Base-by-base conservation (phyloP, 2,888 invertebrate genomes). In the Monochamus alternatus region DNA sequence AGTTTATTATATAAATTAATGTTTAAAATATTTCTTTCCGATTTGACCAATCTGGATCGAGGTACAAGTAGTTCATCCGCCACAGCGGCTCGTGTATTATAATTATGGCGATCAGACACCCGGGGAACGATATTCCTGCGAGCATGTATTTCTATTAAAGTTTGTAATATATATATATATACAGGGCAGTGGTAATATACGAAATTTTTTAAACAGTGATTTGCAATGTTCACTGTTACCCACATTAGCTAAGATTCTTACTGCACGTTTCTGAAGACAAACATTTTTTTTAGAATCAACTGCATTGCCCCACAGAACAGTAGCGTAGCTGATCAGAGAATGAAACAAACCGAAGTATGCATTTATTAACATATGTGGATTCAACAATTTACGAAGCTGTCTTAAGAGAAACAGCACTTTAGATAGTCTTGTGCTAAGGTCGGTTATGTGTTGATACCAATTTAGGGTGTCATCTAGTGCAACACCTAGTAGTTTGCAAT, bases 21-120 rank as follows among this genome's bases (percentile, higher is more conserved):
- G 51, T 51, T 51, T n/a, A 51, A n/a, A 66, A 32, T 8, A 30
- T 47, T 65, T 65, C 52, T 66, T 22, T 66, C 47, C 12, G 66
- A 66, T 66, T 51, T 51, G 12, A 66, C 66, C 51, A 66, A 66
- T 66, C 66, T 66, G 66, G 31, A 66, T 5, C 30, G 66, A 31
- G 66, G 66, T 43, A 66, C 66, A 44, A 66, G 47, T 51, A 47
- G 43, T 44, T 43, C 66, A 52, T 32, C 51, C 30, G 66, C 47
- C 31, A 31, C 52, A 47, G 66, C 66, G 22, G 47, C 30, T n/a
- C 66, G 66, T 51, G 51, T 66, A 32, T 51, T 47, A 52, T 66
- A 43, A 47, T 66, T 12, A 43, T 66, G 47, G 12, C 31, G 66
- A 5, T 31, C 52, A 66, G 66, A 51, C 14, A 47, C 52, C 14